Conservation (phyloP, 2,113 vertebrate species). For the Hystrix cristata region DNA sequence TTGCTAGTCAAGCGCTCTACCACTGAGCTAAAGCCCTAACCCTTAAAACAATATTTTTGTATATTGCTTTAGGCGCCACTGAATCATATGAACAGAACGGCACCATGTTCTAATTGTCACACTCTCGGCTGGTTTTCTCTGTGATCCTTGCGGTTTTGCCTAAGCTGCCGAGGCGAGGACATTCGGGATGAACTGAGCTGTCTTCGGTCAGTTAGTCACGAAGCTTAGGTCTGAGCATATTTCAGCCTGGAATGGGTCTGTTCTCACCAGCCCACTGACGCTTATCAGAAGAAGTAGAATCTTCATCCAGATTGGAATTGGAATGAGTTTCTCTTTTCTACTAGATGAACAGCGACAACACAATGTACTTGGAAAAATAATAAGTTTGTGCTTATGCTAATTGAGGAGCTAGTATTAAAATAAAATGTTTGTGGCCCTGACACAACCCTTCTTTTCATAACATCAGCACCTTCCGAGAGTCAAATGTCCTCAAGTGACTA, state of each 20-base stretch:
- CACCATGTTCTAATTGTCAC: not conserved
- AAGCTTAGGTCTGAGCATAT: conserved; percentile 36
- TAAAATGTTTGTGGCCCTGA: conserved; percentile 41
- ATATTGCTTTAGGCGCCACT: conserved; percentile 24
- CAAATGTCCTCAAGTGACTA: conserved; percentile 35
- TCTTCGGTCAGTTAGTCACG: conserved; percentile 61
- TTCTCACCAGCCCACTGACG: conserved; percentile 57
- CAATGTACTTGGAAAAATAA: conserved; percentile 72
- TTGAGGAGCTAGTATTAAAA: conserved; percentile 71
- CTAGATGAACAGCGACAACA: conserved; percentile 68
- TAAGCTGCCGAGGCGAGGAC: conserved; percentile 45
- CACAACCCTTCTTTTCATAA: not conserved
- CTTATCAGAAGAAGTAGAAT: conserved; percentile 75
- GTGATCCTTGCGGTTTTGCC: conserved; percentile 71
- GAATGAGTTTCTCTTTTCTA: conserved; percentile 79
- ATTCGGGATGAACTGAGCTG: conserved; percentile 53
- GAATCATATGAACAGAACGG: not conserved
- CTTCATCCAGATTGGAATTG: conserved; percentile 63
- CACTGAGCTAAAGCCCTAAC: too few species aligned
- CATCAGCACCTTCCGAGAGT: conserved; percentile 39
- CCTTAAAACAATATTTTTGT: conserved; percentile 43
- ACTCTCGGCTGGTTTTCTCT: not conserved
- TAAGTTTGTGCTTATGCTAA: conserved; percentile 67
- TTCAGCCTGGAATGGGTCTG: conserved; percentile 44
- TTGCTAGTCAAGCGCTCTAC: too few species aligned